A percentile compares a stretch with the other conserved stretches of the same genome.
phyloP scores from a whole-genome alignment of 1,140 invertebrate genomes.

The Bombyx mori region ASM3026992v2 NC_085108.1:7009001-7009500 shows the following conservation, averaged over 20 bases:
- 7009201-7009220: constrained; percentile 4
- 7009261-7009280: no score
- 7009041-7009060: constrained; percentile 50
- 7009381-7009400: constrained; percentile 25
- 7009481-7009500: no score
- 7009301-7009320: no score
- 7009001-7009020: constrained; percentile 39
- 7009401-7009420: constrained; percentile 20
- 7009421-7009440: neutral
- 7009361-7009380: constrained; percentile 12
- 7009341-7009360: no score
- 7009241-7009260: constrained; percentile 9
- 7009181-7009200: neutral
- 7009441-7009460: neutral
- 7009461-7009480: no score
- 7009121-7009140: neutral
- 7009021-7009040: constrained; percentile 45
- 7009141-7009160: neutral
- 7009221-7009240: constrained; percentile 30
- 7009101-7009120: neutral
- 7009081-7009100: neutral
- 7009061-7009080: neutral
- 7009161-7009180: neutral
- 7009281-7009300: no score
- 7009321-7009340: no score